These are phyloP conservation scores for Erinaceus europaeus DNA, from an alignment of 2,113 vertebrate genomes.

Conservation along the genomic window DNA sequence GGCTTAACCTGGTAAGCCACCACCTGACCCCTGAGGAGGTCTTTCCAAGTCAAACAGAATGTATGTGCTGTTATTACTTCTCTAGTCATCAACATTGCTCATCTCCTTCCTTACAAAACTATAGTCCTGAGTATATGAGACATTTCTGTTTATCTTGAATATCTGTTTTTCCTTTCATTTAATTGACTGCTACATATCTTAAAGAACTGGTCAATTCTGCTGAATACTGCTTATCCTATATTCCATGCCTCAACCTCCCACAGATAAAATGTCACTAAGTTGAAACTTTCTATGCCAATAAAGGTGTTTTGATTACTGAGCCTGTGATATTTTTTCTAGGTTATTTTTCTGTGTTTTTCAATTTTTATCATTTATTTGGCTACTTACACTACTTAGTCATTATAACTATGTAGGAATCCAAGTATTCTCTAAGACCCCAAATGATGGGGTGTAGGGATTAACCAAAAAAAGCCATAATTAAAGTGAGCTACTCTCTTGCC, in stretches of 20 bases:
- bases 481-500: no score
- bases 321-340: not conserved
- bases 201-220: not conserved
- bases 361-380: not conserved
- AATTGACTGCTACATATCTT: not conserved
- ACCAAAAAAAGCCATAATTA: no score
- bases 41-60: not conserved
- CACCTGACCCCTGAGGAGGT: no score
- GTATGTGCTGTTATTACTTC: not conserved
- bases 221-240: not conserved
- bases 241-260: not conserved
- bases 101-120: not conserved
- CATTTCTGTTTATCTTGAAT: not conserved
- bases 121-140: not conserved
- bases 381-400: no score
- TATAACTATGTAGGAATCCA: no score
- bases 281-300: not conserved
- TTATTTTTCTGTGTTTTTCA: not conserved
- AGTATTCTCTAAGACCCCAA: no score
- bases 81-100: not conserved
- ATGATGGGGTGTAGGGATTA: no score
- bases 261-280: not conserved
- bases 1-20: no score
- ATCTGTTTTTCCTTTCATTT: not conserved
- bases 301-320: not conserved